Evolutionary conservation across 2,888 invertebrate species (phyloP), one percentile per base, ranked within the genome.

Genomic region (Megaustenia siamemsis): DNA sequence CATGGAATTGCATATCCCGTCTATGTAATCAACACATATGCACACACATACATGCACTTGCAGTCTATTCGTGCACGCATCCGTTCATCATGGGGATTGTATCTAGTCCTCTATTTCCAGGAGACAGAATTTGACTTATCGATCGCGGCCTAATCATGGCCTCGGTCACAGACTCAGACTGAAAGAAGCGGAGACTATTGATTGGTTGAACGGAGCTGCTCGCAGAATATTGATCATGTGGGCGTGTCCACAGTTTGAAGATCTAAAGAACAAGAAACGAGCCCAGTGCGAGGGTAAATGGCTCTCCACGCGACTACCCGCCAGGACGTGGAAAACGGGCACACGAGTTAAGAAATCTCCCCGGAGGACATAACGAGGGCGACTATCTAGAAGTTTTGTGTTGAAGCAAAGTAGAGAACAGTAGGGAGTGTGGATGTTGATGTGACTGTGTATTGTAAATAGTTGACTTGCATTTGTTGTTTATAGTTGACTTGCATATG

Each of bases 231-330:
- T 69, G 80, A 80, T 77, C 77, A 5, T 12, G 5, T 35, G 38
- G 77, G 77, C 77, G 77, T 77, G 77, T 56, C 77, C 38, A 76
- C 38, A 32, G n/a, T 24, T 56, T 6, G 60, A 21, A 28, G 18
- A 56, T 32, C 38, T 53, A 38, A 40, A 21, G 21, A 24, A 68
- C 21, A 15, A 12, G 38, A 28, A 32, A 45, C n/a, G 45, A 69
- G 32, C 28, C n/a, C n/a, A 21, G 32, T 24, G 68, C n/a, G n/a
- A 35, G 38, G 38, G 28, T 77, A 8, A 1, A 24, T 8, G 60
- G 10, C 35, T 10, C 38, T 43, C 0, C 32, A 76, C 43, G 24
- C 38, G 6, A 40, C 38, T 32, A 12, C 28, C n/a, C 0, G 6
- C 18, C 28, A 8, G 24, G 49, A 49, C 49, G 73, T 49, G 73